These are phyloP conservation scores for Sminthurinus aureus DNA, from an alignment of 2,888 invertebrate species.

Conservation along the genomic window DNA sequence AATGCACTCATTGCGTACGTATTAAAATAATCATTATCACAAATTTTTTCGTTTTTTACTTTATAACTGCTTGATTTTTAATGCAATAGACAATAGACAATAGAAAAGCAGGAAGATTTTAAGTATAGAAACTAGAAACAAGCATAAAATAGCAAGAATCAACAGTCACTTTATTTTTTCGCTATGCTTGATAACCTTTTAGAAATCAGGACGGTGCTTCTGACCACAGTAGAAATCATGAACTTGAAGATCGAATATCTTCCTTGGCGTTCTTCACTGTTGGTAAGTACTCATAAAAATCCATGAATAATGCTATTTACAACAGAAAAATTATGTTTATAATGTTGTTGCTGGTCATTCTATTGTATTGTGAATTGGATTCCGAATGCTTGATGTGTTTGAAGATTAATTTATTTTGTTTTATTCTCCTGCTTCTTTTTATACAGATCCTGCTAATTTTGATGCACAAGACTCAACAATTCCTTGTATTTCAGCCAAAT, in stretches of 20 bases:
- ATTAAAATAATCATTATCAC: neutral
- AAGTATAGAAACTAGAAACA: too few relatives aligned
- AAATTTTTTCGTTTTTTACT: neutral
- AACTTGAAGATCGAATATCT: slow-evolving; percentile 85
- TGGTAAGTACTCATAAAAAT: slow-evolving; percentile 54
- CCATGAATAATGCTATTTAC: too few relatives aligned
- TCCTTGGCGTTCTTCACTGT: slow-evolving; percentile 76
- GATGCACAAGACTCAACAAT: slow-evolving; percentile 60
- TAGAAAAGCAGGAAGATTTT: neutral
- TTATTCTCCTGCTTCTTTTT: too few relatives aligned
- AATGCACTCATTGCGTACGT: slow-evolving; percentile 71
- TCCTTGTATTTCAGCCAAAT: slow-evolving; percentile 66
- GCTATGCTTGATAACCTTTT: slow-evolving; percentile 53
- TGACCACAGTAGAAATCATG: slow-evolving; percentile 87
- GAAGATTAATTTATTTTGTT: too few relatives aligned
- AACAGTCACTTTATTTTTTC: too few relatives aligned
- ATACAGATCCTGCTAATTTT: slow-evolving; percentile 64
- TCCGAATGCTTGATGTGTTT: too few relatives aligned
- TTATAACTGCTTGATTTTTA: neutral
- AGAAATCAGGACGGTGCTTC: slow-evolving; percentile 73
- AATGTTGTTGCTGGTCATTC: too few relatives aligned
- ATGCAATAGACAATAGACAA: too few relatives aligned
- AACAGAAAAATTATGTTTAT: too few relatives aligned
- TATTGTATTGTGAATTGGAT: too few relatives aligned
- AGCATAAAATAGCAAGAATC: too few relatives aligned